These are phyloP conservation scores for Lasius fuliginosus DNA, from an alignment of 2,888 invertebrate genomes.

Conservation along the genomic window DNA sequence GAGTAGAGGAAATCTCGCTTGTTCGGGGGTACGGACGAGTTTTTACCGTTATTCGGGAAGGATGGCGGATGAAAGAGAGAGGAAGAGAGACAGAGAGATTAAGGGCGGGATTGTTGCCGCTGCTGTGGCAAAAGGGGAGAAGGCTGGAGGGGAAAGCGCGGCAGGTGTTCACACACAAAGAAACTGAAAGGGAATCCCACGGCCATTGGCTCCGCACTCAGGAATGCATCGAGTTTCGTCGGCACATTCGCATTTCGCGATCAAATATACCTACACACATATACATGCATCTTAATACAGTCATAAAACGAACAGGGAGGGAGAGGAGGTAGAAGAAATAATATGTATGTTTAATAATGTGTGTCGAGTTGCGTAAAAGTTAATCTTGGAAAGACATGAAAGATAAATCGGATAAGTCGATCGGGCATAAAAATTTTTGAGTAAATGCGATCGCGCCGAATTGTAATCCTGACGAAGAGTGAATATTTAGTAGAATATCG, in stretches of 20 bases:
- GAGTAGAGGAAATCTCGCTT: constrained; percentile 58
- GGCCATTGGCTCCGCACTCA: constrained; percentile 72
- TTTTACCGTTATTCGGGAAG: constrained; percentile 80
- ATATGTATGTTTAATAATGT: not conserved
- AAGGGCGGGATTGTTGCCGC: constrained; percentile 71
- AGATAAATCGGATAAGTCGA: not conserved
- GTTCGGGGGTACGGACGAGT: constrained; percentile 66
- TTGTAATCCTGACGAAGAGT: not conserved
- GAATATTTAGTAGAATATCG: not conserved
- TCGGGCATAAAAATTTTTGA: not conserved
- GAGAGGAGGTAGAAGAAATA: not conserved
- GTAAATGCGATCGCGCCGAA: not conserved
- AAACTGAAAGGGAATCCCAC: constrained; percentile 80
- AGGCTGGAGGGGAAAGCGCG: constrained; percentile 78
- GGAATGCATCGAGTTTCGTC: constrained; percentile 54
- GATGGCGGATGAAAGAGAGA: constrained; percentile 62
- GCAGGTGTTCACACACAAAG: constrained; percentile 84
- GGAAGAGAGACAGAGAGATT: constrained; percentile 55
- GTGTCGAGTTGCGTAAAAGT: not conserved
- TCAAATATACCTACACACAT: constrained; percentile 6
- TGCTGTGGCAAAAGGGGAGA: constrained; percentile 63
- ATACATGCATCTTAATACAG: constrained; percentile 8
- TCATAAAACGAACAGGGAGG: not conserved
- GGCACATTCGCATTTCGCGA: constrained; percentile 35
- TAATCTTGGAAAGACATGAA: not conserved